Evolutionary conservation across 2,113 vertebrate genomes (phyloP).

Genomic region (Callopanchax toddi): DNA sequence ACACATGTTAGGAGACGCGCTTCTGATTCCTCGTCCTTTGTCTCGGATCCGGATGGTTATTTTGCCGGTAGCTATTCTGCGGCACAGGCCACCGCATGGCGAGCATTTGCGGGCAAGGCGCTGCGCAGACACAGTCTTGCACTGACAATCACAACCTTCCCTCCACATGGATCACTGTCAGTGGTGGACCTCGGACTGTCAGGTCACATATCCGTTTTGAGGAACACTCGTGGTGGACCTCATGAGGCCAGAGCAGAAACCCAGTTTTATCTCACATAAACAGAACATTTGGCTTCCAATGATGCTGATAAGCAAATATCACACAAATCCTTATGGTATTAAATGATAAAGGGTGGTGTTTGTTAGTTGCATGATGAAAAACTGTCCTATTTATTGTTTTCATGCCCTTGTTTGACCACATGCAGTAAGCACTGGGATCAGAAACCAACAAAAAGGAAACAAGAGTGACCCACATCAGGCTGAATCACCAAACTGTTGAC

Average conservation of each 20-base stretch:
- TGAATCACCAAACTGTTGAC: too few relatives aligned
- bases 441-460: too few relatives aligned
- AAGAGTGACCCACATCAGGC: too few relatives aligned
- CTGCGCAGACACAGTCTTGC: conserved; percentile 49
- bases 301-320: too few relatives aligned
- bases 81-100: conserved; percentile 58
- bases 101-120: conserved; percentile 50
- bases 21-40: conserved; percentile 55
- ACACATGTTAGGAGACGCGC: conserved; percentile 30
- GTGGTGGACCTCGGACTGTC: conserved; percentile 68
- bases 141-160: conserved; percentile 74
- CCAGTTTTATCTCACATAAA: conserved; percentile 16
- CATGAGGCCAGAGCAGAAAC: conserved; percentile 38
- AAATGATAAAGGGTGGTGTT: too few relatives aligned
- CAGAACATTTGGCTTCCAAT: too few relatives aligned
- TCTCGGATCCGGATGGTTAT: conserved; percentile 51
- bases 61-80: conserved; percentile 66
- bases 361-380: too few relatives aligned
- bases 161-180: conserved; percentile 71
- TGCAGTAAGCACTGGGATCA: not conserved
- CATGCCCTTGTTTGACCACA: not conserved
- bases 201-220: conserved; percentile 69
- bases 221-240: conserved; percentile 55
- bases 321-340: too few relatives aligned
- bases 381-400: not conserved